phyloP scores from a whole-genome alignment of 2,113 vertebrate species.

The Thalassarche chlororhynchos region DNA sequence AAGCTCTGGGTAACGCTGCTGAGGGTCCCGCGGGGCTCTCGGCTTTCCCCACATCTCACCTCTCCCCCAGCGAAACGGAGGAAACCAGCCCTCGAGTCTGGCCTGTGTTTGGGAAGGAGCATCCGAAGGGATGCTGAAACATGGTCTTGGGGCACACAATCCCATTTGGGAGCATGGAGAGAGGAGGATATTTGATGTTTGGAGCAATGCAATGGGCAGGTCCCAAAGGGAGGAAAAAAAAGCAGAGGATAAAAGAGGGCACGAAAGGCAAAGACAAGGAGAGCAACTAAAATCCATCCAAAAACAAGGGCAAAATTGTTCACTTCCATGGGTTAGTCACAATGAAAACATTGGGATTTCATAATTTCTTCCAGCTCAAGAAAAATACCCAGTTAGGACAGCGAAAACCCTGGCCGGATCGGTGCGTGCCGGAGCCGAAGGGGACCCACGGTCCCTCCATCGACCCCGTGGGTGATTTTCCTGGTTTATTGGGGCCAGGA shows the following conservation, averaged over 20 bases:
- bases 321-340: slow-evolving; percentile 48
- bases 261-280: background rate
- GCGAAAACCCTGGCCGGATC: background rate
- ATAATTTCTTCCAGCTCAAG: slow-evolving; percentile 45
- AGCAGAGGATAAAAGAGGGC: background rate
- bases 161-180: background rate
- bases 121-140: background rate
- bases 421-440: accelerated
- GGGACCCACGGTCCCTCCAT: background rate
- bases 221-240: background rate
- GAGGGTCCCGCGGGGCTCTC: background rate
- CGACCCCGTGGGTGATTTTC: background rate
- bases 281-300: background rate
- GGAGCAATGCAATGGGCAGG: background rate
- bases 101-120: background rate
- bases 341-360: slow-evolving; percentile 48
- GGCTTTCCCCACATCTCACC: background rate
- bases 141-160: background rate
- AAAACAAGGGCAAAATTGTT: slow-evolving; percentile 52
- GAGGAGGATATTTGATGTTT: background rate
- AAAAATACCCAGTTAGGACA: slow-evolving; percentile 2
- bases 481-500: background rate
- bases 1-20: background rate
- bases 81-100: background rate
- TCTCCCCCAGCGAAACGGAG: background rate